Conservation (phyloP, 2,797 vertebrate species). For the Rhadinocentrus ornatus region DNA sequence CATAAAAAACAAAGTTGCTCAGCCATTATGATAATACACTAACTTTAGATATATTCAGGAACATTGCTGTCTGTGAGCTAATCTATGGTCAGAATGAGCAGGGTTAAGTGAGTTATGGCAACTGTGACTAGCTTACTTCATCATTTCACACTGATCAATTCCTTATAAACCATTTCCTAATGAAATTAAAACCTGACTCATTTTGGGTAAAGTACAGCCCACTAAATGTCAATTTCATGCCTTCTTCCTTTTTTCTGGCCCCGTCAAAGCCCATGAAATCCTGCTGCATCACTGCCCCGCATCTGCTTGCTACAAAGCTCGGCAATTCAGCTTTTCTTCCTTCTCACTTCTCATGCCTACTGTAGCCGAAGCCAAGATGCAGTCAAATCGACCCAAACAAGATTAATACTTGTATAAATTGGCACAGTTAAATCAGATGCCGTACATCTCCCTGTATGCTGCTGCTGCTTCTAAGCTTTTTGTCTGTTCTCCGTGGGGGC, state of each 20-base stretch:
- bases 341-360: conserved; percentile 21
- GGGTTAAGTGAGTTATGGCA: conserved; percentile 63
- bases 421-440: conserved; percentile 3
- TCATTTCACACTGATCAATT: conserved; percentile 60
- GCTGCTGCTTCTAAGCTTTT: conserved; percentile 13
- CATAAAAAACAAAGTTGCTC: conserved; percentile 56
- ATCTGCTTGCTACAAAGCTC: conserved; percentile 67
- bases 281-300: conserved; percentile 88
- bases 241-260: conserved; percentile 61
- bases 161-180: conserved; percentile 41
- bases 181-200: conserved; percentile 55
- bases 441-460: conserved; percentile 5
- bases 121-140: conserved; percentile 49
- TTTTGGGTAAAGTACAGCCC: conserved; percentile 46
- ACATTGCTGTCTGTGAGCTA: conserved; percentile 37
- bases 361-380: conserved; percentile 28
- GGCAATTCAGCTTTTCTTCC: conserved; percentile 67
- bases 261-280: conserved; percentile 79
- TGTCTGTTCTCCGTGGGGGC: conserved; percentile 38
- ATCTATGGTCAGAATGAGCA: conserved; percentile 40
- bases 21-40: conserved; percentile 36
- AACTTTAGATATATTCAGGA: conserved; percentile 38
- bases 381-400: conserved; percentile 44
- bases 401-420: conserved; percentile 31
- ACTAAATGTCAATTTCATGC: conserved; percentile 65